A percentile compares a stretch with the other conserved stretches of the same genome.
phyloP scores from a whole-genome alignment of 2,113 vertebrate genomes.

The Aix galericulata region DNA sequence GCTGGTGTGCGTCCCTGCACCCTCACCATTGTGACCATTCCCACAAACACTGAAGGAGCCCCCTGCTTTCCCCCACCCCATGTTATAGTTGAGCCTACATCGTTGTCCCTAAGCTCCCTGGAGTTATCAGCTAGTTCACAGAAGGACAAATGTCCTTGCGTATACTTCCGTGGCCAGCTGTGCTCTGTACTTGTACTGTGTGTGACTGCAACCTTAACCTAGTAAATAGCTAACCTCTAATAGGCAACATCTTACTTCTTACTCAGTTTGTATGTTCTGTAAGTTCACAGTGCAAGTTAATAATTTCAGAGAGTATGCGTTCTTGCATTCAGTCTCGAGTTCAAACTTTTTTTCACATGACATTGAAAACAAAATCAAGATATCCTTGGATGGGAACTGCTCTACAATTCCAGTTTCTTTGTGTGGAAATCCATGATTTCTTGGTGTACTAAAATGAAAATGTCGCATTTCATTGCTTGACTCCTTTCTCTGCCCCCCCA shows the following conservation, averaged over 20 bases:
- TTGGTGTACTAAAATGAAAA: neutral
- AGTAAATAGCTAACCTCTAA: conserved; percentile 30
- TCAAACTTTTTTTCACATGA: neutral
- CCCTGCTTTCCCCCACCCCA: fast-evolving
- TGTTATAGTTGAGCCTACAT: neutral
- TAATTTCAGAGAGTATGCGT: neutral
- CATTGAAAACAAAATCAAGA: neutral
- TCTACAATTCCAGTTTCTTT: neutral
- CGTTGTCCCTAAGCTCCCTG: neutral
- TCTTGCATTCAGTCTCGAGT: neutral
- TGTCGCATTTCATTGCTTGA: neutral
- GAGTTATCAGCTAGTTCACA: neutral
- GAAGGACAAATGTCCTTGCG: neutral
- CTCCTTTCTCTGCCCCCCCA: no score
- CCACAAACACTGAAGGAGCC: neutral
- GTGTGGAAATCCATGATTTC: neutral
- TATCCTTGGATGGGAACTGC: neutral
- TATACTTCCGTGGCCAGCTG: neutral
- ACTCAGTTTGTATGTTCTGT: neutral
- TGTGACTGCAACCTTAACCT: neutral
- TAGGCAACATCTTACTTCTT: neutral
- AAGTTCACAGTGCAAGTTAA: conserved; percentile 15
- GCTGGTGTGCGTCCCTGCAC: neutral
- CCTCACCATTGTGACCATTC: neutral
- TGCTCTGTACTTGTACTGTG: neutral